Evolutionary conservation across 2,113 vertebrate genomes (phyloP).

Genomic region (Baryphthengus martii): DNA sequence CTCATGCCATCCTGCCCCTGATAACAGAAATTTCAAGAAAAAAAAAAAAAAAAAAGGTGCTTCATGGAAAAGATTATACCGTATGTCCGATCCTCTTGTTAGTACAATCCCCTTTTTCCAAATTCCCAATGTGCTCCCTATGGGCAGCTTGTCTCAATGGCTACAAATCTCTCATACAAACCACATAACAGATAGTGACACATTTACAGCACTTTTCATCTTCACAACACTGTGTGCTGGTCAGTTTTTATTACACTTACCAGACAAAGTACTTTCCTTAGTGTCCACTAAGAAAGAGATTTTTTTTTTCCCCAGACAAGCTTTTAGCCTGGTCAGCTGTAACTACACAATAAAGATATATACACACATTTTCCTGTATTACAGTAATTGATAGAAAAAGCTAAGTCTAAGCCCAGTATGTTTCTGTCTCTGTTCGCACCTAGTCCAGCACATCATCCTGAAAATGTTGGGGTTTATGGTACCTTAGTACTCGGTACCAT

Average conservation of each 20-base stretch:
- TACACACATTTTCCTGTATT: not conserved
- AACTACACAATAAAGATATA: not conserved
- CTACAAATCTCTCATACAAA: constrained; percentile 42
- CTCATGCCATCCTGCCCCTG: not conserved
- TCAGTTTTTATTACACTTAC: constrained; percentile 31
- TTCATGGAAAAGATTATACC: not conserved
- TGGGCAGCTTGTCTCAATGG: not conserved
- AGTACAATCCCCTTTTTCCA: not conserved
- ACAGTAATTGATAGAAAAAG: not conserved
- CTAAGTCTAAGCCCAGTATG: not conserved
- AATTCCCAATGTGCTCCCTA: not conserved
- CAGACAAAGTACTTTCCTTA: constrained; percentile 25
- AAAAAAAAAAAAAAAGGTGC: no score
- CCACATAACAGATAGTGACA: not conserved
- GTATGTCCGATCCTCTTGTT: not conserved
- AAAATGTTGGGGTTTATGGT: constrained; percentile 23
- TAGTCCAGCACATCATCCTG: not conserved
- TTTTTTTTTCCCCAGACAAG: not conserved
- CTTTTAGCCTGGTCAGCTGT: not conserved
- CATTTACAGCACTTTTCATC: constrained; percentile 50
- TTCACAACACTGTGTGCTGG: not conserved
- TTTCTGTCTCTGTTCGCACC: not conserved
- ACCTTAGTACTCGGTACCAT: not conserved
- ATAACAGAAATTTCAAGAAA: not conserved
- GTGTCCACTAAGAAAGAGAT: not conserved